Evolutionary conservation across 2,113 vertebrate species (phyloP).

Genomic region (Pollachius pollachius): DNA sequence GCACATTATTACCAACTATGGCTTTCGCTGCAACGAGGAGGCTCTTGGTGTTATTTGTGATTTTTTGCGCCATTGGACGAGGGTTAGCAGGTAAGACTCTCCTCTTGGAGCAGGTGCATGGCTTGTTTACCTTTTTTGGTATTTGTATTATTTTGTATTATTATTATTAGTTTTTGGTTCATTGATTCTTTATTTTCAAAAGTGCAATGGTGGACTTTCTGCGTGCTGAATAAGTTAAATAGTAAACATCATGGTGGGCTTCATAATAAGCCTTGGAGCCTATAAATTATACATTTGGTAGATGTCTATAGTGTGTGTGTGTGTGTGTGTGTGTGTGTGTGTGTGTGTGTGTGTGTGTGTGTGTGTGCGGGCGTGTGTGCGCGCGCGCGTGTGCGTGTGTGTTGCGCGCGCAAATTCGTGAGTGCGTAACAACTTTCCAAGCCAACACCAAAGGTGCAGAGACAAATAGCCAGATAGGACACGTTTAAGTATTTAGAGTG

Average conservation of each 20-base stretch:
- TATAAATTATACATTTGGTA: no score
- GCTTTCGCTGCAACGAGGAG: constrained; percentile 70
- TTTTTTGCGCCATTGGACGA: constrained; percentile 63
- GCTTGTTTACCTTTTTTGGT: background rate
- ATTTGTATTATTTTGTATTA: background rate
- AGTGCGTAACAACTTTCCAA: background rate
- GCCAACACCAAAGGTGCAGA: constrained; percentile 1
- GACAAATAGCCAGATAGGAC: background rate
- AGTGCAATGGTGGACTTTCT: no score
- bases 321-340: constrained; percentile 1
- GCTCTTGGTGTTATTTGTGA: constrained; percentile 68
- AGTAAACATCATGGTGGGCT: no score
- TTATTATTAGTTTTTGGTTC: background rate
- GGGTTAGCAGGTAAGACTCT: constrained; percentile 66
- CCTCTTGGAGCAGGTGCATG: constrained; percentile 26
- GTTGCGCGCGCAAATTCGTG: background rate
- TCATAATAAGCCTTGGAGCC: no score
- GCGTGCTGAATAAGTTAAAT: no score
- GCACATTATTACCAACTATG: constrained; percentile 67
- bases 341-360: constrained; percentile 2
- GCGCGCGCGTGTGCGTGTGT: background rate
- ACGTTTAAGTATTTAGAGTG: background rate
- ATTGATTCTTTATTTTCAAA: background rate
- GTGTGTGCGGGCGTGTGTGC: background rate
- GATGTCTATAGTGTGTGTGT: no score